Evolutionary conservation across 2,888 invertebrate genomes (phyloP), one percentile per base, ranked within the genome.

Genomic region (Acrobasis suavella): DNA sequence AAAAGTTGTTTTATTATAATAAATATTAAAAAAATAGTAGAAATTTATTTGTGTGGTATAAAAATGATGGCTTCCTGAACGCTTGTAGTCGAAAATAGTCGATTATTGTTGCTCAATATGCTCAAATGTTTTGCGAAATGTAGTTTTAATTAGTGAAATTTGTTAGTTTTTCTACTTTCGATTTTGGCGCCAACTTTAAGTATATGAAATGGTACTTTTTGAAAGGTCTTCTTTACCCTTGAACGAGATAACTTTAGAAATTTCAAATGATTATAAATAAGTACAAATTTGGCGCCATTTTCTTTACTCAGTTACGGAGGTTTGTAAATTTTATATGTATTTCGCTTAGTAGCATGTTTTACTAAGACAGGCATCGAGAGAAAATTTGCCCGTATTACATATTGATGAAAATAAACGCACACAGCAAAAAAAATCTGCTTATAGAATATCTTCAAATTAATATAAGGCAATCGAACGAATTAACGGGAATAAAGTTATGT

Each of bases 51-150:
- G 68, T 71, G 69, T 65, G 64, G 46, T 58, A 56, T 69, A 67
- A 72, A 70, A 60, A 69, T 69, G 67, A 72, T 67, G 69, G 79
- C 78, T 85, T 86, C 77, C 80, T 74, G 70, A 70, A 62, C 72
- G 85, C 83, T 85, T 86, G 68, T 83, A 78, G 77, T 62, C 65
- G 39, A 68, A 71, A 75, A 72, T 68, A 75, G 63, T 80, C 74
- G 77, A 81, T 85, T 86, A 77, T 86, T 80, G 81, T 84, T 86
- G 87, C 88, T 89, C 86, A 88, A 89, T 79, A 86, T 86, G 87
- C 85, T 87, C 86, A 87, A 55, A 89, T 89, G 68, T 82, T 87
- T 89, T 90, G 90, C 90, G 70, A 75, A 52, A 64, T 52, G 67
- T 71, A 72, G 70, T 70, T 66, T 64, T 67, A 72, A 67, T 62